A percentile compares a stretch with the other conserved stretches of the same genome.
Conservation (phyloP, 2,888 invertebrate species). For the Cheilosia vernalis region DNA sequence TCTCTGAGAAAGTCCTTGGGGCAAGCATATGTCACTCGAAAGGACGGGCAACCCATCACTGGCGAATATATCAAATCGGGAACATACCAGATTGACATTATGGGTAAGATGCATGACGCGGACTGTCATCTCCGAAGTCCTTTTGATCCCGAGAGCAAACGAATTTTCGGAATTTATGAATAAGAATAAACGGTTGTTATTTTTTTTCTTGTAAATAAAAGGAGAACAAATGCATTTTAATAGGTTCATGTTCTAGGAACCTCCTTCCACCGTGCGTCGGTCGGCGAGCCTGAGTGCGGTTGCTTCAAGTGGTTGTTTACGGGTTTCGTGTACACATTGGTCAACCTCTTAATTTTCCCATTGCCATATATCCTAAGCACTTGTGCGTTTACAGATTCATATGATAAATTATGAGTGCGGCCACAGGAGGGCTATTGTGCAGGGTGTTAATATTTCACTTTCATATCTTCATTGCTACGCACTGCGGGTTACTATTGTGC, state of each 20-base stretch:
- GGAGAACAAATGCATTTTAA: slow-evolving; percentile 22
- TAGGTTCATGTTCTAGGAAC: slow-evolving; percentile 53
- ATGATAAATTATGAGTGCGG: slow-evolving; percentile 67
- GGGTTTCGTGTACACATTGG: slow-evolving; percentile 65
- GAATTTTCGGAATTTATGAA: slow-evolving; percentile 88
- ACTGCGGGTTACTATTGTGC: slow-evolving; percentile 43
- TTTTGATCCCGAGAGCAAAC: slow-evolving; percentile 91
- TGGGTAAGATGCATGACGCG: slow-evolving; percentile 90
- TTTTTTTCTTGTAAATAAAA: background rate
- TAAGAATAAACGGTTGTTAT: slow-evolving; percentile 48
- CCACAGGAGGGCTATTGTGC: slow-evolving; percentile 39
- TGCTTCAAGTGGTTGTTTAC: slow-evolving; percentile 66
- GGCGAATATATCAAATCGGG: slow-evolving; percentile 88
- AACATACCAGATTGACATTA: slow-evolving; percentile 90
- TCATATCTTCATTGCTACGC: slow-evolving; percentile 17
- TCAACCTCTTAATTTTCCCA: slow-evolving; percentile 59
- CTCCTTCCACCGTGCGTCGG: slow-evolving; percentile 26
- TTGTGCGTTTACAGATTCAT: slow-evolving; percentile 27
- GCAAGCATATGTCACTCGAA: slow-evolving; percentile 85
- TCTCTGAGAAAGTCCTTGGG: slow-evolving; percentile 85
- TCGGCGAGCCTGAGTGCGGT: background rate
- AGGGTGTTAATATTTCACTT: slow-evolving; percentile 13
- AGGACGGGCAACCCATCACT: slow-evolving; percentile 86
- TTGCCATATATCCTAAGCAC: background rate
- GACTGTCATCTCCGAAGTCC: slow-evolving; percentile 89